Evolutionary conservation across 1,140 invertebrate genomes (phyloP), one percentile per base, ranked within the genome.

Genomic region (Penaeus vannamei): DNA sequence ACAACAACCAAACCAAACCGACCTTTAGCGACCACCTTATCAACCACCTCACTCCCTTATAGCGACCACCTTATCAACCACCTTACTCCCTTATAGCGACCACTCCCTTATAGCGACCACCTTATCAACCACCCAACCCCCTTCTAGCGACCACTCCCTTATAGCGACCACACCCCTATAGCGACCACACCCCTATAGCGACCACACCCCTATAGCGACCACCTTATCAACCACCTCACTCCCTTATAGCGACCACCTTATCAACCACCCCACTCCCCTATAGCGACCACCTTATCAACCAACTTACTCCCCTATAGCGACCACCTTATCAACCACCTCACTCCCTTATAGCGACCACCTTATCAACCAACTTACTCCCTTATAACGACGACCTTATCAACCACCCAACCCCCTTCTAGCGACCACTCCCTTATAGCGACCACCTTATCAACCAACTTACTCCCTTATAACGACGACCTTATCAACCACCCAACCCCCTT

Each of bases 351-450:
- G 85, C 85, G 1, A 86, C 69, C 2, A n/a, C n/a, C n/a, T 42
- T 42, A 42, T 7, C 36, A 42, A 42, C 4, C 36, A 42, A 36
- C 53, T 29, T 32, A 76, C 22, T 76, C 42, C 72, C 26, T 76
- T 26, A 86, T 12, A 46, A 72, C 85, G 1, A 86, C 69, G n/a
- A n/a, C n/a, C n/a, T 42, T 42, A 42, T 7, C 36, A 42, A 42
- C 4, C 36, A 42, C 1, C 53, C n/a, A n/a, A n/a, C n/a, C n/a
- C n/a, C n/a, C n/a, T n/a, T n/a, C n/a, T n/a, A n/a, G n/a, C n/a
- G n/a, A n/a, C n/a, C 22, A 76, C 22, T 76, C 42, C 72, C 26
- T 76, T 26, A 86, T 12, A 46, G 85, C 85, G 1, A 86, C 69
- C 2, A n/a, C n/a, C n/a, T 42, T 42, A 42, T 7, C 36, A 42